Evolutionary conservation across 2,113 vertebrate genomes (phyloP), one percentile per base, ranked within the genome.

Genomic region (Patagioenas fasciata): DNA sequence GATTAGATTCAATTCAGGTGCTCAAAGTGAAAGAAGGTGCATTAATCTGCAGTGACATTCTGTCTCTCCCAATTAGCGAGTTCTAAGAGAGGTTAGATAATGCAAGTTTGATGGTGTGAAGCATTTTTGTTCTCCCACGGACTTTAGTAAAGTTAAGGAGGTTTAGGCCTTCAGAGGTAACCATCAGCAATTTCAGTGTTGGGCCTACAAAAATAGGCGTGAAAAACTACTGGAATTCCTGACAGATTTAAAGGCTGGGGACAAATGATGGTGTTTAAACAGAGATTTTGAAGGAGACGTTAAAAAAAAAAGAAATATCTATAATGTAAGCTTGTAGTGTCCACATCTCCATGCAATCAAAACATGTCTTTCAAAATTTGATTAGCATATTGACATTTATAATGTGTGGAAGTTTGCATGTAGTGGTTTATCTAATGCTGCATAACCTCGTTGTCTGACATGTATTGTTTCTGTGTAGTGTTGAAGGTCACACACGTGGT

Each of bases 1-100:
- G 92, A 95, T 95, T 91, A 94, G 65, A 92, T 93, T 96, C 92
- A 95, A 60, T 73, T 96, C 96, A 97, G 95, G 95, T 96, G 93
- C 80, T 95, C 85, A 92, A 15, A 85, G 77, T 87, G 91, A 96
- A 95, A 92, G 73, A 75, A 87, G 64, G 73, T 93, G 73, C 70
- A 9, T 96, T 97, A 95, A 97, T 97, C 80, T 77, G 77, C 93
- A 85, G 73, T 93, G 96, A 93, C 80, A 0, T 84, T 89, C 92
- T 93, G 96, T 96, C 96, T 95, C 66, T 91, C 70, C 54, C 78
- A 93, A 91, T 97, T 96, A 97, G 95, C 4, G 13, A 91, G 12
- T 89, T 93, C 61, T 51, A 40, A 85, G 72, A 78, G 80, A 93
- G 50, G 53, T 79, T 75, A 87, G 86, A 64, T 71, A 92, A 80